phyloP scores from a whole-genome alignment of 2,113 vertebrate species.

The Cephalopholis sonnerati region DNA sequence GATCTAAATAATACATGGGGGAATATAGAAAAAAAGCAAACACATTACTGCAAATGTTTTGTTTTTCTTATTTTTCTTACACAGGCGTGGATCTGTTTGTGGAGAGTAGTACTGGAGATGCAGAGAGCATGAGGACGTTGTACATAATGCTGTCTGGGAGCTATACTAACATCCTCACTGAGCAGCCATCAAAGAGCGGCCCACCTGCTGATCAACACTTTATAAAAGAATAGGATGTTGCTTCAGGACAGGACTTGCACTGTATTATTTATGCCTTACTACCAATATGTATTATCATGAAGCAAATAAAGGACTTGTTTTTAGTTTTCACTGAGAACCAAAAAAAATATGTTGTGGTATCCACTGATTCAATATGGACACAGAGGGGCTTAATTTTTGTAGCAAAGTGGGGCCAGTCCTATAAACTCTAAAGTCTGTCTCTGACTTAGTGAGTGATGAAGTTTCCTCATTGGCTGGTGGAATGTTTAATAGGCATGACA shows the following conservation, averaged over 20 bases:
- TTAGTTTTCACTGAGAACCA: conserved; percentile 34
- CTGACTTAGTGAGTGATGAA: too few relatives aligned
- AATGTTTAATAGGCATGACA: too few relatives aligned
- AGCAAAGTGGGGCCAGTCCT: background rate
- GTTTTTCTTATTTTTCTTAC: conserved; percentile 16
- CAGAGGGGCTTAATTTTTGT: background rate
- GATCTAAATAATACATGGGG: background rate
- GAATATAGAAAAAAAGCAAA: background rate
- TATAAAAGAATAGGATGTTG: background rate
- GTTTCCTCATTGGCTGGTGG: too few relatives aligned
- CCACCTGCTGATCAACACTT: background rate
- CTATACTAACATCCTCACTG: background rate
- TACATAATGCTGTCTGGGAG: background rate
- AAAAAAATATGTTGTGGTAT: background rate
- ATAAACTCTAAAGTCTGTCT: too few relatives aligned
- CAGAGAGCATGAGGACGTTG: background rate
- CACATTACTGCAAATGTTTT: background rate
- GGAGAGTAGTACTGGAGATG: conserved; percentile 33
- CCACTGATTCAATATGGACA: background rate
- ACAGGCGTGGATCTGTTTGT: conserved; percentile 77
- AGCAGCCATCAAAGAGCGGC: conserved; percentile 2
- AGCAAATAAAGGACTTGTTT: conserved; percentile 47
- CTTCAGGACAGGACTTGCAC: conserved; percentile 45
- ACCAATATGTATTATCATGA: conserved; percentile 23
- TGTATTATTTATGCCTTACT: conserved; percentile 55